Evolutionary conservation across 2,888 invertebrate genomes (phyloP).

Genomic region (Dermolepida albohirtum): DNA sequence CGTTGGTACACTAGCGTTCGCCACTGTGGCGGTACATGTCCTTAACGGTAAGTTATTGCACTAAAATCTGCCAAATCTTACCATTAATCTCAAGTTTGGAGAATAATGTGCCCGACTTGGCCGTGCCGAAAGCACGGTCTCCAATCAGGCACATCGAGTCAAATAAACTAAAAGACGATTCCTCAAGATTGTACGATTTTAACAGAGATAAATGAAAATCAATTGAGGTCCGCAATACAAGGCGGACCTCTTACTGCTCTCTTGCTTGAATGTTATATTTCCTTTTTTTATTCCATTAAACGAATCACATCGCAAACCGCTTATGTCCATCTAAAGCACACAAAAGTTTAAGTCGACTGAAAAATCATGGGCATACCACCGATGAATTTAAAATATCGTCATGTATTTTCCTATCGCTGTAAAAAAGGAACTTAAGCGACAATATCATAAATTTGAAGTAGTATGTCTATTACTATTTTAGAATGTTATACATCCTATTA

Average conservation of each 20-base stretch:
- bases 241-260: slow-evolving; percentile 37
- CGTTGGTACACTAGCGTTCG: slow-evolving; percentile 65
- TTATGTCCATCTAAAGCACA: slow-evolving; percentile 42
- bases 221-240: slow-evolving; percentile 45
- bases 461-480: no score
- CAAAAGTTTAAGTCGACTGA: slow-evolving; percentile 46
- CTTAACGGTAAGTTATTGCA: slow-evolving; percentile 69
- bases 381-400: no score
- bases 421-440: no score
- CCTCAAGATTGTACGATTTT: slow-evolving; percentile 48
- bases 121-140: slow-evolving; percentile 49
- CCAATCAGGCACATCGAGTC: slow-evolving; percentile 50
- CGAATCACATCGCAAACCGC: slow-evolving; percentile 31
- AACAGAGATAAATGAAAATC: slow-evolving; percentile 54
- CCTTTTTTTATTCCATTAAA: slow-evolving; percentile 43
- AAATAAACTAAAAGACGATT: slow-evolving; percentile 47
- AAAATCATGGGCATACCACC: slow-evolving; percentile 44
- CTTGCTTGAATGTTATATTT: slow-evolving; percentile 40
- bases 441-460: no score
- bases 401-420: no score
- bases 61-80: slow-evolving; percentile 56
- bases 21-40: slow-evolving; percentile 72
- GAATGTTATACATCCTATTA: no score
- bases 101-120: slow-evolving; percentile 53
- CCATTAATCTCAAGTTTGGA: slow-evolving; percentile 57